Base-by-base conservation (phyloP, 2,888 invertebrate genomes). In the Sphaerophoria rueppellii region DNA sequence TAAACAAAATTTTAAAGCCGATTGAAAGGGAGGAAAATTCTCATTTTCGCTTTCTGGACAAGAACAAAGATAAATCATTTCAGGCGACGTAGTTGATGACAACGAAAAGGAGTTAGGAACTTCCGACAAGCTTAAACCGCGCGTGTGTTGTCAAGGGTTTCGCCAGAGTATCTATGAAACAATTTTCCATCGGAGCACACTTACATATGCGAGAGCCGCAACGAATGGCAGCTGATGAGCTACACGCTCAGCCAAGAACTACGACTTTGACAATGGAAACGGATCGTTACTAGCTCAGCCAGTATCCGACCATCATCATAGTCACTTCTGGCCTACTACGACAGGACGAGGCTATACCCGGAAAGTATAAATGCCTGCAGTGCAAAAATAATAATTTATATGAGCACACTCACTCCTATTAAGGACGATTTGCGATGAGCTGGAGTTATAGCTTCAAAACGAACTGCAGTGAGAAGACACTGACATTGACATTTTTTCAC, bases 161-260 rank as follows among this genome's bases (percentile, higher is more conserved):
- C 63, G 40, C 70, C 73, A 81, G 81, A 81, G 76, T 81, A 85
- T 81, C 80, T 85, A 85, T 85, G 85, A 85, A 85, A 85, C 70
- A 77, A 77, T 81, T 81, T 76, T 70, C 80, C 76, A 76, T 65
- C 50, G 80, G 48, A 37, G 67, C 37, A 14, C n/a, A n/a, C n/a
- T n/a, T 61, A 69, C 63, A 78, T 9, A 40, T 40, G 2, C 73
- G 65, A 52, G 65, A 65, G 54, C 52, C 57, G 32, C 37, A 7
- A 58, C 43, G 16, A 16, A 48, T 65, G 50, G 32, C 37, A 7
- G 52, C 43, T 16, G 35, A 48, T 65, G 50, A 65, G 24, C 46
- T 9, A 40, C 35, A 4, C 14, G 72, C 32, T 6, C 4, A 50
- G 14, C n/a, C 4, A 48, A 11, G 14, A 50, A 11, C 32, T 11